These are phyloP conservation scores for Acyrthosiphon pisum DNA, from an alignment of 1,140 invertebrate genomes.

Conservation along the genomic window DNA sequence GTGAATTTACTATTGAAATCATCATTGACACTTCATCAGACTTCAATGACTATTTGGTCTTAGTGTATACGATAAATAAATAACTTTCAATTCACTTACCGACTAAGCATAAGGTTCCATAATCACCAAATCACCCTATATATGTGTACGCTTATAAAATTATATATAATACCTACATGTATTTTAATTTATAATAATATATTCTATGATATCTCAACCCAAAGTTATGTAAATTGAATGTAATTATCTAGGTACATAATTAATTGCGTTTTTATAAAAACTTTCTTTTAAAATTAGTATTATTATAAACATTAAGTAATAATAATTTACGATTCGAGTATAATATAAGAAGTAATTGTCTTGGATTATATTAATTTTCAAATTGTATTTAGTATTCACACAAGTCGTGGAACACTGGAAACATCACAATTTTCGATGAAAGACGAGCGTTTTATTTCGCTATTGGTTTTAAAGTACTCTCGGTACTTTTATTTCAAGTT, in stretches of 20 bases:
- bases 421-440: not conserved
- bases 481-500: not conserved
- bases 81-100: not conserved
- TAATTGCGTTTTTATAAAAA: not conserved
- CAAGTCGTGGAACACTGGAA: not conserved
- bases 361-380: not conserved
- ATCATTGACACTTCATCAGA: not conserved
- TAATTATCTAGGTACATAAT: not conserved
- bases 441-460: not conserved
- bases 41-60: not conserved
- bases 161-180: not conserved
- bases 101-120: not conserved
- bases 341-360: not conserved
- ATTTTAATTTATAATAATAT: not conserved
- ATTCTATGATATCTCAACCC: not conserved
- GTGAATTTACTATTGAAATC: not conserved
- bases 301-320: conserved; percentile 18
- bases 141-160: not conserved
- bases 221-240: not conserved
- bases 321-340: not conserved
- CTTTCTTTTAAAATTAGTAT: conserved; percentile 5
- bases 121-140: not conserved
- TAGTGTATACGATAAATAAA: not conserved
- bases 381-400: not conserved
- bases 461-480: not conserved